Conservation (phyloP, 2,113 vertebrate genomes). For the Rhadina sibilatrix region DNA sequence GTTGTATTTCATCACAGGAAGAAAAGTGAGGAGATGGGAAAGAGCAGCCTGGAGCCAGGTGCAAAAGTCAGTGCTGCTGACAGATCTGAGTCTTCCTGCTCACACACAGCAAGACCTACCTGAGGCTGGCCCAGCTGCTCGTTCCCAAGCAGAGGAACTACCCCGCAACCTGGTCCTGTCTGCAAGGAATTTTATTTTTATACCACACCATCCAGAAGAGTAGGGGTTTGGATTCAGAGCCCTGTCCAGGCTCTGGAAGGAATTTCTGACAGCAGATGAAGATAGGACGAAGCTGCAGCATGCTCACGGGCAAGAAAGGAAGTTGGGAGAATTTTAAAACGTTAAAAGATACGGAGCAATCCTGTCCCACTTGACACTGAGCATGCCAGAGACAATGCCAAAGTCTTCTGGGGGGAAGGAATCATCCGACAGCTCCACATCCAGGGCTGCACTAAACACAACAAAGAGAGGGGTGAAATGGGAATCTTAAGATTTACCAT, state of each 20-base stretch:
- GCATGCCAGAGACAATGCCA: conserved; percentile 94
- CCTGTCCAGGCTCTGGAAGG: not conserved
- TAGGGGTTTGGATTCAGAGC: not conserved
- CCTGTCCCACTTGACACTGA: conserved; percentile 96
- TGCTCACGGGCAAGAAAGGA: not conserved
- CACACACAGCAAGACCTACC: not conserved
- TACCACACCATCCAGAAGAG: not conserved
- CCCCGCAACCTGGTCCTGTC: not conserved
- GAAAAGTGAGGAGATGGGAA: not conserved
- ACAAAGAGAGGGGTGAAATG: not conserved
- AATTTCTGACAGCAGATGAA: not conserved
- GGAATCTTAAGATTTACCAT: too few relatives aligned
- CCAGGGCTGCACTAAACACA: conserved; percentile 83
- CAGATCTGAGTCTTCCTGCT: not conserved
- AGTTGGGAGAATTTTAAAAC: fast-evolving
- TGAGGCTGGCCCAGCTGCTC: not conserved
- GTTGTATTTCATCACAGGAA: not conserved
- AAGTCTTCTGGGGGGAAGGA: conserved; percentile 96
- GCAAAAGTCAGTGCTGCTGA: not conserved
- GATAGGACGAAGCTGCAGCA: fast-evolving
- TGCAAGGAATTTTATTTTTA: not conserved
- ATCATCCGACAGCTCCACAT: conserved; percentile 94
- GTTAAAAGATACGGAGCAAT: conserved; percentile 92
- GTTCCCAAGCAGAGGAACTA: not conserved
- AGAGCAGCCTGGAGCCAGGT: not conserved